Evolutionary conservation across 2,797 vertebrate species (phyloP).

Genomic region (Sebastes trivittatus): DNA sequence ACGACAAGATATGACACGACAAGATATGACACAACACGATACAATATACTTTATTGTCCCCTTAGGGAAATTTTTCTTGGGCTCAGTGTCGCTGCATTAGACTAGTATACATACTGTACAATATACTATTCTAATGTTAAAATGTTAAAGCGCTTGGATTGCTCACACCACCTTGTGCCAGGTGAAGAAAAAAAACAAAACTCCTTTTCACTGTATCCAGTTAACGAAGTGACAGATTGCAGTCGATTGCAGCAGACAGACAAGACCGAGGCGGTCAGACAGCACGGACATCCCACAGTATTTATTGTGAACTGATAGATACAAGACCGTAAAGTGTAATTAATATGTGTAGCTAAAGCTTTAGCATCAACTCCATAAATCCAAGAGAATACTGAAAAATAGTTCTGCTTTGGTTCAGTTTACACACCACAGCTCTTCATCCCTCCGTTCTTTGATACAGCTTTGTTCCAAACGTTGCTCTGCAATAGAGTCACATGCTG

Average conservation of each 20-base stretch:
- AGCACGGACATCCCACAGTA: background rate
- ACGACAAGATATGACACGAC: too few relatives aligned
- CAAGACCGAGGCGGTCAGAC: background rate
- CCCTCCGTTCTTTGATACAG: too few relatives aligned
- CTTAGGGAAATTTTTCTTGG: background rate
- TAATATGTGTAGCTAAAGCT: background rate
- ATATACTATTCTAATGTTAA: background rate
- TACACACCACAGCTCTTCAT: background rate
- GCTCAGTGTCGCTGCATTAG: background rate
- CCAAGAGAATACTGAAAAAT: accelerated
- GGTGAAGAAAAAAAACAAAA: background rate
- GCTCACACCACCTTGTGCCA: background rate
- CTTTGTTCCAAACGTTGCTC: background rate
- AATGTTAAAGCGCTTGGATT: background rate
- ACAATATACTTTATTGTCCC: background rate
- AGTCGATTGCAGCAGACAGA: background rate
- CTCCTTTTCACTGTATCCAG: background rate
- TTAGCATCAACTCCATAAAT: background rate
- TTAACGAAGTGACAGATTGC: background rate
- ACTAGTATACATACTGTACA: background rate
- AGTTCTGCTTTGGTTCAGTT: background rate
- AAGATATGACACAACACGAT: background rate
- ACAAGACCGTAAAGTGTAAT: background rate
- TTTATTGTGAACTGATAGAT: background rate
- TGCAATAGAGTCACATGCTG: background rate